Base-by-base conservation (phyloP, 2,797 vertebrate genomes). In the Ciconia nigra region DNA sequence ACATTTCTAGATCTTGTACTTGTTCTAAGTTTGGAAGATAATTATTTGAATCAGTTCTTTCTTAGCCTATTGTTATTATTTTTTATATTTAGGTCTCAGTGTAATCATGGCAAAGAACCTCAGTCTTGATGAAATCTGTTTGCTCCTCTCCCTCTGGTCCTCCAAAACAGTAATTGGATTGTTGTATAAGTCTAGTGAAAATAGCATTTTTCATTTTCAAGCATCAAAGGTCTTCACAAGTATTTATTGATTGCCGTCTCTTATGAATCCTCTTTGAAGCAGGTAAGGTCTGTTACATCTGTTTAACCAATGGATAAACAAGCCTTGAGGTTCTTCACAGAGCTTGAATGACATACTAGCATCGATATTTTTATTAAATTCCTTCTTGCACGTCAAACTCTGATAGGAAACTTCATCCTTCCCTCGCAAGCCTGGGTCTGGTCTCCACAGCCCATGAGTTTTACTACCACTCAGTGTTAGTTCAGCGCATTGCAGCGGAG, bases 161-260 rank as follows among this genome's bases (percentile, higher is more conserved):
- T 91, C 46, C 87, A 63, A 83, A 93, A 67, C 35, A 5, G 1
- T 93, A 96, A 96, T 37, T 82, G 85, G 61, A 79, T 93, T 77
- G 55, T 91, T 94, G 65, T 77, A n/a, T 41, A 77, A 73, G 46
- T 73, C 54, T 83, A 42, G 65, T 59, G 84, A 93, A 97, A 95
- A 91, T 15, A 96, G 49, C 17, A 49, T 95, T 97, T 97, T 97
- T 96, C 55, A 80, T 93, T 95, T 94, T 87, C 83, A 94, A 91
- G 77, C 82, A 92, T 93, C 86, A 96, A 91, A 96, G 52, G 47
- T 73, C 83, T 90, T 85, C 72, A 66, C 42, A 63, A 87, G 76
- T 47, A 70, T 92, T 93, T 94, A 95, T 96, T 77, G 87, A 96
- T 96, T 93, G 61, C 46, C 16, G 4, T 71, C 69, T 79, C 61